Conservation (phyloP, 2,888 invertebrate species). For the Peribatodes rhomboidaria region DNA sequence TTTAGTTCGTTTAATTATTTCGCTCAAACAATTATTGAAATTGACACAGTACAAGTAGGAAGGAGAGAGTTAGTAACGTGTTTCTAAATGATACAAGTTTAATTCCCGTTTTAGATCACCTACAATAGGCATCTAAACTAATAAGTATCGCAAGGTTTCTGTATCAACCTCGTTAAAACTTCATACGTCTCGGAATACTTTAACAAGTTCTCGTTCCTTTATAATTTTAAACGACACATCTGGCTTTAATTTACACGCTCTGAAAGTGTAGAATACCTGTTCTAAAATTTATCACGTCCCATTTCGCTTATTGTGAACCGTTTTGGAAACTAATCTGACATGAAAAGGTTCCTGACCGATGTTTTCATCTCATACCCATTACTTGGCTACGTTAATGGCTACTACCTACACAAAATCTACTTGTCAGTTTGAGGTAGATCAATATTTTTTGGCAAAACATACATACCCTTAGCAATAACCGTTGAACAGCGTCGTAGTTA, state of each 20-base stretch:
- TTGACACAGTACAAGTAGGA: constrained; percentile 6
- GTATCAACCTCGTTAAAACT: constrained; percentile 71
- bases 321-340: neutral
- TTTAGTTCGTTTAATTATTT: neutral
- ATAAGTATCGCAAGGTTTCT: constrained; percentile 58
- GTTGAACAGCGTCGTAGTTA: too few relatives aligned
- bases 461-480: too few relatives aligned
- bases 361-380: too few relatives aligned
- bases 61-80: constrained; percentile 21
- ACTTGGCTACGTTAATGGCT: too few relatives aligned
- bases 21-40: neutral
- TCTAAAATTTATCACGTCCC: constrained; percentile 1
- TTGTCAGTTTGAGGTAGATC: too few relatives aligned
- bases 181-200: constrained; percentile 67
- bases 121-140: constrained; percentile 51
- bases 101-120: constrained; percentile 35
- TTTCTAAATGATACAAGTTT: constrained; percentile 28
- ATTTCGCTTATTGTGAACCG: neutral
- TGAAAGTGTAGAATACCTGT: constrained; percentile 37
- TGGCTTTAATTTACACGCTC: constrained; percentile 58
- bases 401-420: too few relatives aligned
- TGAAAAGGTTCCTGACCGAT: neutral
- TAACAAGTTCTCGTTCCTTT: constrained; percentile 64
- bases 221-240: constrained; percentile 63
- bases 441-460: too few relatives aligned